Conservation (phyloP, 2,888 invertebrate genomes). For the Brenthis ino region DNA sequence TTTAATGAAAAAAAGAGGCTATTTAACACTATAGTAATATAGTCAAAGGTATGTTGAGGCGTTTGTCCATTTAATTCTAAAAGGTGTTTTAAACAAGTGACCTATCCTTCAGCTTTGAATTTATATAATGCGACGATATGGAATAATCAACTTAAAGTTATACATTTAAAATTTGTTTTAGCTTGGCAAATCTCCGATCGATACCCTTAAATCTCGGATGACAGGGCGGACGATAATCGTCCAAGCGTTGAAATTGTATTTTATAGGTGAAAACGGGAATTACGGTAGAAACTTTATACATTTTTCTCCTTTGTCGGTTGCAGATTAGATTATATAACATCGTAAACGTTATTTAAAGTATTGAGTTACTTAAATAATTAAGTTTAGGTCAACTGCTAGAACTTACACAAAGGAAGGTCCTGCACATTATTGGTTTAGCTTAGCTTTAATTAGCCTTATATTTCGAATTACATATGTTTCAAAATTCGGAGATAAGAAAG, state of each 20-base stretch:
- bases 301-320: neutral
- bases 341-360: neutral
- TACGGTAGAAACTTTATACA: slow-evolving; percentile 1
- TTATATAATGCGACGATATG: neutral
- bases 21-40: no score
- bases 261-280: slow-evolving; percentile 17
- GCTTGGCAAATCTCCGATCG: slow-evolving; percentile 10
- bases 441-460: no score
- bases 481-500: no score
- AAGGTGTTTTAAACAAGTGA: slow-evolving; percentile 7
- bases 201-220: slow-evolving; percentile 27
- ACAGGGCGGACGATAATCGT: slow-evolving; percentile 21
- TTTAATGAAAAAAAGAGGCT: no score
- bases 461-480: no score
- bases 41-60: neutral
- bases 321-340: slow-evolving; percentile 1
- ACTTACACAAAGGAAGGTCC: no score
- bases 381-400: no score
- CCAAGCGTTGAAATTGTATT: slow-evolving; percentile 21
- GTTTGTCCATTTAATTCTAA: neutral
- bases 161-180: neutral
- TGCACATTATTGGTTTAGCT: no score
- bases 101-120: slow-evolving; percentile 9
- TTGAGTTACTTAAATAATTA: no score
- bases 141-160: neutral